Percentiles rank a stretch among this genome's conserved stretches.
Conservation (phyloP, 1,140 invertebrate genomes). For the Dufourea novaeangliae region DNA sequence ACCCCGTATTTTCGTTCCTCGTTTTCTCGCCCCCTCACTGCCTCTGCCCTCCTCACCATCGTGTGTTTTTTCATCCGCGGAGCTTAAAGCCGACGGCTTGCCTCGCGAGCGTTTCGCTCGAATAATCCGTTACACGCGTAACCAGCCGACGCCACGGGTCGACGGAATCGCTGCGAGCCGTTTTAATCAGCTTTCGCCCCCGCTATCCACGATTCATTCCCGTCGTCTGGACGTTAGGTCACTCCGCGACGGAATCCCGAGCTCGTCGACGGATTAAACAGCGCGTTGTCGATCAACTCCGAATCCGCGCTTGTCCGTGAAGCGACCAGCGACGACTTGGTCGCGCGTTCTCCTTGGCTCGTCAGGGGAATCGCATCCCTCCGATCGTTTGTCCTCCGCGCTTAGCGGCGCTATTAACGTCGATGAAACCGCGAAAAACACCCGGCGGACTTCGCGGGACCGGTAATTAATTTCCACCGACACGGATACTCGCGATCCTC, state of each 20-base stretch:
- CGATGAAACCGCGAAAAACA: constrained; percentile 22
- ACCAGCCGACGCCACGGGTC: neutral
- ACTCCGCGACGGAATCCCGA: no score
- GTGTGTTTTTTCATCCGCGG: neutral
- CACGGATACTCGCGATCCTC: constrained; percentile 4
- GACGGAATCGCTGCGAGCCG: neutral
- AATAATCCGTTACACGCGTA: neutral
- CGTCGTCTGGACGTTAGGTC: no score
- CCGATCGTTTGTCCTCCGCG: constrained; percentile 1
- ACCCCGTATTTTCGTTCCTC: neutral
- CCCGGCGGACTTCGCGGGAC: neutral
- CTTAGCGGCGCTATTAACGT: constrained; percentile 21
- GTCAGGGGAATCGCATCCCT: neutral
- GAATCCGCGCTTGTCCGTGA: neutral
- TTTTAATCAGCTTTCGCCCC: neutral
- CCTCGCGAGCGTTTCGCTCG: no score
- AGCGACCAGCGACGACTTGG: neutral
- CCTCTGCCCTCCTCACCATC: neutral
- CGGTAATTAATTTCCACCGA: constrained; percentile 40
- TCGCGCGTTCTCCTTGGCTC: neutral
- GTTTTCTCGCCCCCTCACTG: neutral
- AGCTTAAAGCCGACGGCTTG: neutral
- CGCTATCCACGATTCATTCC: no score
- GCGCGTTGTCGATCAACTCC: no score
- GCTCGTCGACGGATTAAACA: no score